A percentile compares a stretch with the other conserved stretches of the same genome.
Evolutionary conservation across 2,888 invertebrate genomes (phyloP).

Genomic region (Cataglyphis livida): DNA sequence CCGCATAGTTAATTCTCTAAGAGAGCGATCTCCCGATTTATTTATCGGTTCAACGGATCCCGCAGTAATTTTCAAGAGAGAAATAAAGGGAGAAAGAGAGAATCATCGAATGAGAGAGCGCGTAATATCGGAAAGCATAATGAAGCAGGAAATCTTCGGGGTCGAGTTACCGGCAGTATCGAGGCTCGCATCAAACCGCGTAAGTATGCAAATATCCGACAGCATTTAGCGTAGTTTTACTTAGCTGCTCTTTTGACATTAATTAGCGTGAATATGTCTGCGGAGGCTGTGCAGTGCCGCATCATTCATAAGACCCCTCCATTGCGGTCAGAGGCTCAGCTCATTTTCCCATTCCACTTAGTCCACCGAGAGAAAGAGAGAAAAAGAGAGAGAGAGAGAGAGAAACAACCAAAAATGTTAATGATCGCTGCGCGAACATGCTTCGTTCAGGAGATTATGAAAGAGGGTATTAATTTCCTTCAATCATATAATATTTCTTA

Average conservation of each 20-base stretch:
- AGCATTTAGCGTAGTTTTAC: constrained; percentile 63
- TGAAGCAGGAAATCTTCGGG: constrained; percentile 49
- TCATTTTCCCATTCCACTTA: constrained; percentile 46
- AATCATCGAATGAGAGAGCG: background rate
- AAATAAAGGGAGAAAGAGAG: background rate
- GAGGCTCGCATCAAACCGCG: constrained; percentile 44
- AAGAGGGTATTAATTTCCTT: constrained; percentile 14
- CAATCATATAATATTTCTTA: background rate
- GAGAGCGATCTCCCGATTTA: constrained; percentile 16
- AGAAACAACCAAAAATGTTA: background rate
- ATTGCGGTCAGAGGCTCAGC: constrained; percentile 36
- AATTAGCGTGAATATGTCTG: constrained; percentile 62
- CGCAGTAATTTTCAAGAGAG: background rate
- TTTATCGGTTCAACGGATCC: constrained; percentile 15
- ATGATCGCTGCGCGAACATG: background rate
- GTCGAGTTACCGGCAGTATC: constrained; percentile 33
- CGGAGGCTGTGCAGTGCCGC: constrained; percentile 35
- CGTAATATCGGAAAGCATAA: constrained; percentile 46
- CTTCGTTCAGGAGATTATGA: constrained; percentile 2
- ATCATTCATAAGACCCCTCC: constrained; percentile 47
- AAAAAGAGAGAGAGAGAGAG: background rate
- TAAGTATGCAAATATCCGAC: constrained; percentile 57
- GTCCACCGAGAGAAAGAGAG: background rate
- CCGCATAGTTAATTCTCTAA: constrained; percentile 22
- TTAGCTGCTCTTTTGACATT: constrained; percentile 56